Percentiles rank a stretch among this genome's conserved stretches.
phyloP scores from a whole-genome alignment of 2,888 invertebrate genomes.

The Drosophila limbata region DNA sequence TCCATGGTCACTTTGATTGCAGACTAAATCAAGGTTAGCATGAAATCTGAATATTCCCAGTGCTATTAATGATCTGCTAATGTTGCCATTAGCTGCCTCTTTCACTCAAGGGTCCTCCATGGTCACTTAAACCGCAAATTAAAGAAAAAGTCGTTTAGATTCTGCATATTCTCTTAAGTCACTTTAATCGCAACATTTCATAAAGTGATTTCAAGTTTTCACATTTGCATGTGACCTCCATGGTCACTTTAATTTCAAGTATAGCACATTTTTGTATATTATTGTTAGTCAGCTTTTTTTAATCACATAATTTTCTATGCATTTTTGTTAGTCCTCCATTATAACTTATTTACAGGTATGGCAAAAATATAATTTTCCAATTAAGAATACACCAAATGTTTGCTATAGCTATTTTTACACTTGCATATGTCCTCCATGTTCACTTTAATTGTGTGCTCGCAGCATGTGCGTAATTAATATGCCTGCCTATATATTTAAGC shows the following conservation, averaged over 20 bases:
- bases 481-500: neutral
- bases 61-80: conserved; percentile 8
- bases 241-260: too few species aligned
- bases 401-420: neutral
- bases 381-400: neutral
- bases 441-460: conserved; percentile 12
- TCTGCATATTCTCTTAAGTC: neutral
- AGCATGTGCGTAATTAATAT: conserved; percentile 24
- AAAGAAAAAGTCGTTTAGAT: neutral
- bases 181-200: neutral
- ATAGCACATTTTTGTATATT: too few species aligned
- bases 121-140: neutral
- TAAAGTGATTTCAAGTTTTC: too few species aligned
- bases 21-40: neutral
- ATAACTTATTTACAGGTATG: too few species aligned
- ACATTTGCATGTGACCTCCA: too few species aligned
- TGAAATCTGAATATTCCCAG: neutral
- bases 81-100: neutral
- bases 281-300: too few species aligned
- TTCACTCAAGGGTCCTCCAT: neutral
- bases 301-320: too few species aligned
- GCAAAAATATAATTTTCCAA: neutral
- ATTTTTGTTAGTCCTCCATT: too few species aligned
- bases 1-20: conserved; percentile 10
- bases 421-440: neutral